phyloP scores from a whole-genome alignment of 2,797 vertebrate species.

The Myripristis murdjan region DNA sequence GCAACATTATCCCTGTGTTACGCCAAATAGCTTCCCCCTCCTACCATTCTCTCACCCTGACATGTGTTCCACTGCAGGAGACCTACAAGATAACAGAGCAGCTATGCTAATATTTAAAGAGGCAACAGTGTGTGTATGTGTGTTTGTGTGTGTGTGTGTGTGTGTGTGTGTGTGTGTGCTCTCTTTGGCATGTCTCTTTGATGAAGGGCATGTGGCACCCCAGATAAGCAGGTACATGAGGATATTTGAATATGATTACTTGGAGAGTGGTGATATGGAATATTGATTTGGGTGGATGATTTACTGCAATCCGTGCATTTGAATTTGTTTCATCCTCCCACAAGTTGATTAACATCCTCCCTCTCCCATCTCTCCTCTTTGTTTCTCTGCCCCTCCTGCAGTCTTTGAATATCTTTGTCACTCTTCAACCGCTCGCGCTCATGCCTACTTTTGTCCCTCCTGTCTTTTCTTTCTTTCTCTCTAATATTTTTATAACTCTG shows the following conservation, averaged over 20 bases:
- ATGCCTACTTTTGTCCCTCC: background rate
- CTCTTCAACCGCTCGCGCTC: background rate
- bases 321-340: conserved; percentile 16
- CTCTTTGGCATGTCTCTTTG: conserved; percentile 13
- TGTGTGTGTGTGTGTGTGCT: conserved; percentile 9
- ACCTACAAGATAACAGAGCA: conserved; percentile 30
- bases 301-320: conserved; percentile 38
- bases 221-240: conserved; percentile 16
- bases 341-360: conserved; percentile 27
- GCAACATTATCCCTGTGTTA: conserved; percentile 47
- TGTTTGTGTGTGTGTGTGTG: background rate
- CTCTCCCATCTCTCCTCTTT: background rate
- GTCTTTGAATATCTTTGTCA: too few relatives aligned
- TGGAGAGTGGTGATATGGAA: conserved; percentile 35
- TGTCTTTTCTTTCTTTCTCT: too few relatives aligned
- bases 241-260: conserved; percentile 40
- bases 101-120: conserved; percentile 28
- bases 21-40: conserved; percentile 40
- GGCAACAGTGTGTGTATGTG: too few relatives aligned
- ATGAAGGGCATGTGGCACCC: conserved; percentile 22
- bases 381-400: background rate
- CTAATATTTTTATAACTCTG: too few relatives aligned
- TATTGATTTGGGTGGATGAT: conserved; percentile 44
- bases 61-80: conserved; percentile 47
- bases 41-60: conserved; percentile 24